These are phyloP conservation scores for Orchesellides sinensis DNA, from an alignment of 2,888 invertebrate genomes.

Conservation along the genomic window DNA sequence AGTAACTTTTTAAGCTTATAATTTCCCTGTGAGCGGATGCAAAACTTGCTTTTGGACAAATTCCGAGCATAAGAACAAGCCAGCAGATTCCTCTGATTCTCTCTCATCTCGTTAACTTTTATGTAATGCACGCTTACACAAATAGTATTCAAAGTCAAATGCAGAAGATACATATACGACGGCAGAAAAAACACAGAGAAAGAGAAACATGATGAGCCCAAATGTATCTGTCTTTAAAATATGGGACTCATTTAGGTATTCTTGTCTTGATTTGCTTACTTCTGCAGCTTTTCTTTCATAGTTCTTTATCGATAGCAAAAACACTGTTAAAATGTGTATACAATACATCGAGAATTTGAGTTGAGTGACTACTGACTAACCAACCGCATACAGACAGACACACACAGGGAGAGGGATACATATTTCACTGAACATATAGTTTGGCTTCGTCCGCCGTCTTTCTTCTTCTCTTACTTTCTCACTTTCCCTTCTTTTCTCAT, in stretches of 20 bases:
- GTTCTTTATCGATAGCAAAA: background rate
- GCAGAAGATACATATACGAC: constrained; percentile 13
- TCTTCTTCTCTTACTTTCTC: constrained; percentile 23
- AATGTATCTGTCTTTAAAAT: constrained; percentile 65
- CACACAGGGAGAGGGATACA: background rate
- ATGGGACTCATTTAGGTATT: constrained; percentile 64
- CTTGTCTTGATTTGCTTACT: constrained; percentile 66
- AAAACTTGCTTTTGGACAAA: too few relatives aligned
- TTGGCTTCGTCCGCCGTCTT: too few relatives aligned
- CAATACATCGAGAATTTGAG: background rate
- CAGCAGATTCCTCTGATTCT: constrained; percentile 20
- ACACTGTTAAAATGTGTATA: background rate
- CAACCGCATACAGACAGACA: constrained; percentile 2
- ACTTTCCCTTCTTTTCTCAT: constrained; percentile 31
- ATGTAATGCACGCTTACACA: constrained; percentile 21
- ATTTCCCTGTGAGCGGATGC: too few relatives aligned
- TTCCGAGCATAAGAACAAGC: too few relatives aligned
- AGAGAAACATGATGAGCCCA: constrained; percentile 47
- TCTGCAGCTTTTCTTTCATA: constrained; percentile 38
- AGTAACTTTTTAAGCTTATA: too few relatives aligned
- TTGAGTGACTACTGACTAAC: constrained; percentile 1
- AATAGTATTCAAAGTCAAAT: constrained; percentile 48
- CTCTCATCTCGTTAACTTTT: background rate
- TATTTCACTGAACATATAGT: background rate
- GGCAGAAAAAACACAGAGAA: constrained; percentile 8